Evolutionary conservation across 2,888 invertebrate species (phyloP), one percentile per base, ranked within the genome.

Genomic region (Stenotaenia linearis): DNA sequence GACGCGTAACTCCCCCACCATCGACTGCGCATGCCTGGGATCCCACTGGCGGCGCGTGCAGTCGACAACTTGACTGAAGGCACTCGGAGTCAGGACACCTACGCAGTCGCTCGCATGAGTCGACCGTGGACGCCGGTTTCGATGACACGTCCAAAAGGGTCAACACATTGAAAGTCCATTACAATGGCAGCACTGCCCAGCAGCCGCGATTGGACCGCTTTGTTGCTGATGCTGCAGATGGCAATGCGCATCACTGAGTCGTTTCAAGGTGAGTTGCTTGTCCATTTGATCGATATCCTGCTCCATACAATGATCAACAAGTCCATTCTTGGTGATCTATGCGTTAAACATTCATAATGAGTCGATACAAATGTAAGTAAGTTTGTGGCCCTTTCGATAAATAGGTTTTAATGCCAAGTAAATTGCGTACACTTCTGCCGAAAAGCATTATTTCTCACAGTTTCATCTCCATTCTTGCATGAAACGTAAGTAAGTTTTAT

Each of bases 21-120:
- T 56, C 56, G 56, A 56, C 56, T 56, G 56, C 56, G 56, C 56
- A 56, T 21, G 56, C 56, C 56, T 56, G 56, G 56, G 56, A 23
- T 56, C 21, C 21, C 23, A 21, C 23, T 56, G 56, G 56, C 56
- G 56, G 56, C 56, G 56, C 56, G 21, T 56, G 56, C 56, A 21
- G 56, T 56, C 56, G 56, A 56, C 56, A 56, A 56, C 21, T 56
- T 56, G 56, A 56, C 56, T 56, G 56, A 23, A 56, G 56, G 21
- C 56, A 56, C 56, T 56, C 56, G 56, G 21, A 56, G 21, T 23
- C 18, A 56, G 23, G 56, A 56, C 56, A 56, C 56, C 56, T 23
- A 56, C 56, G 56, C 56, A 56, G 56, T 56, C 56, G 23, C 56
- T 56, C 21, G 56, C 21, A 56, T 21, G 56, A 56, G 56, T 23